These are phyloP conservation scores for Lanistes nyassanus DNA, from an alignment of 1,140 invertebrate species.

Conservation along the genomic window DNA sequence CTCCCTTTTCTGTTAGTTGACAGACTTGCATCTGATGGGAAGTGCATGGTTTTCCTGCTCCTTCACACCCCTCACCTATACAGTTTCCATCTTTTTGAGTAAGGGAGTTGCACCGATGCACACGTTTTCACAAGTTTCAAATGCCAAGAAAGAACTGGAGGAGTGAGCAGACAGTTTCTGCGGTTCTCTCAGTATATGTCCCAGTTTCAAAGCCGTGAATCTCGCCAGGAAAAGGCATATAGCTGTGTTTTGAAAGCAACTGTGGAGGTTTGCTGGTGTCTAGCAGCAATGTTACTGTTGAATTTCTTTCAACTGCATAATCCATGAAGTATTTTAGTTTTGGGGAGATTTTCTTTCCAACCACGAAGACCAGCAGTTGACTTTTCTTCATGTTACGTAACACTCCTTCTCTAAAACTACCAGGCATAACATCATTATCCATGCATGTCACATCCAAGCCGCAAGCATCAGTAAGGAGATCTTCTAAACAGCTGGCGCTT, in stretches of 20 bases:
- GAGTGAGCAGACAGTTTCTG: slow-evolving; percentile 1
- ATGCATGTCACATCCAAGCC: neutral
- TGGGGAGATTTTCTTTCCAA: neutral
- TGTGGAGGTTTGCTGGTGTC: neutral
- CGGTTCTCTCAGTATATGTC: neutral
- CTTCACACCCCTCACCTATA: too few species aligned
- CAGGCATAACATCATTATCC: neutral
- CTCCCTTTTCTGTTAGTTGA: too few species aligned
- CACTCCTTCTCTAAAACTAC: neutral
- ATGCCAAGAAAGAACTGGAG: neutral
- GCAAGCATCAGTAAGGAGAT: neutral
- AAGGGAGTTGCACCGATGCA: too few species aligned
- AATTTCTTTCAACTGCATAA: neutral
- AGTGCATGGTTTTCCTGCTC: too few species aligned
- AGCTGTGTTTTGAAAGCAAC: neutral
- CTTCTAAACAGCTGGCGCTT: neutral
- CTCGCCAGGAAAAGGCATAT: neutral
- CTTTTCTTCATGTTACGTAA: slow-evolving; percentile 9
- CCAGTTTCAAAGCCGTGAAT: neutral
- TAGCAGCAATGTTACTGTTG: slow-evolving; percentile 17
- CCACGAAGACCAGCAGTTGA: slow-evolving; percentile 4
- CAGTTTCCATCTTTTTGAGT: too few species aligned
- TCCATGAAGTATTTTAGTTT: neutral
- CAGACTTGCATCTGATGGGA: too few species aligned
- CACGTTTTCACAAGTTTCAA: too few species aligned